Conservation (phyloP, 2,797 vertebrate species). For the Phalanger gymnotis region DNA sequence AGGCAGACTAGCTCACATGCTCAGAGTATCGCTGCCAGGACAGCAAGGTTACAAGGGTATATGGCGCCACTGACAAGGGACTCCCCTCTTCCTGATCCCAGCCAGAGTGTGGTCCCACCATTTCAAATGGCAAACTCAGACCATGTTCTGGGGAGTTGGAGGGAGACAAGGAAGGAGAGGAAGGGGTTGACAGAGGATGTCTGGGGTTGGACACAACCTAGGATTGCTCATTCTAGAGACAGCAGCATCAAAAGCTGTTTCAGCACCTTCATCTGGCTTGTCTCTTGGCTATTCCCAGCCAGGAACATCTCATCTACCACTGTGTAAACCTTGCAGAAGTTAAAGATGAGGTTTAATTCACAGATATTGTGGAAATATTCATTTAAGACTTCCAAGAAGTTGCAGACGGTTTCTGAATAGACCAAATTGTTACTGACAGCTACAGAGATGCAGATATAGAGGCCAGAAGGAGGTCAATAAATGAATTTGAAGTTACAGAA, state of each 20-base stretch:
- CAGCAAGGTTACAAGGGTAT: not conserved
- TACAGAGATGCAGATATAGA: constrained; percentile 94
- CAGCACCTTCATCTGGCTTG: constrained; percentile 93
- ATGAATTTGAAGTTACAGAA: constrained; percentile 96
- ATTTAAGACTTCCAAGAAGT: constrained; percentile 94
- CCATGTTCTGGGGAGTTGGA: not conserved
- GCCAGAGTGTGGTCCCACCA: not conserved
- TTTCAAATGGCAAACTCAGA: not conserved
- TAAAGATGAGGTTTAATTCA: constrained; percentile 90
- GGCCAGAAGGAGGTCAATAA: constrained; percentile 91
- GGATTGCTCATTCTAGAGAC: constrained; percentile 87
- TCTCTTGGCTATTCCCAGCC: constrained; percentile 92
- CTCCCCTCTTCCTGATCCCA: not conserved
- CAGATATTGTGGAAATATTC: constrained; percentile 92
- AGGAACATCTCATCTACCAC: constrained; percentile 94
- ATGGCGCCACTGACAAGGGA: not conserved
- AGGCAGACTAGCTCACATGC: constrained; percentile 33
- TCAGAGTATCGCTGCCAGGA: not conserved
- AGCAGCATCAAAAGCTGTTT: constrained; percentile 95
- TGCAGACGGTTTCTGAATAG: constrained; percentile 94
- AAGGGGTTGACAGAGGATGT: not conserved
- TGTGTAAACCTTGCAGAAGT: constrained; percentile 92
- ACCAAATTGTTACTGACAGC: constrained; percentile 94
- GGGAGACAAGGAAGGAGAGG: not conserved
- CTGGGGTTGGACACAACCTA: not conserved